Evolutionary conservation across 2,113 vertebrate genomes (phyloP).

Genomic region (Myrmecobius fasciatus): DNA sequence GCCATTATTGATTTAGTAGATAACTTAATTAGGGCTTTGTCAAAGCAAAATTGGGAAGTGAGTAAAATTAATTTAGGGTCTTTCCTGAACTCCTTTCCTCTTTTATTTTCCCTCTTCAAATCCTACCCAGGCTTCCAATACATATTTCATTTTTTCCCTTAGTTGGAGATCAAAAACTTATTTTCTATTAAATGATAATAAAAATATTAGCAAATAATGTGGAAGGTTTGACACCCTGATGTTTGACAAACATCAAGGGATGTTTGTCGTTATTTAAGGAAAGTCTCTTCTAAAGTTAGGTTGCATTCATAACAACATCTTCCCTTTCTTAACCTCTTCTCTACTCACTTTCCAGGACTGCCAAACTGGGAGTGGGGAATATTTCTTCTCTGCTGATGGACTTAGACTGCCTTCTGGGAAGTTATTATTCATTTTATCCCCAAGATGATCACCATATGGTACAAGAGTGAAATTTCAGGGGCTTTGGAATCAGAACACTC

Average conservation of each 20-base stretch:
- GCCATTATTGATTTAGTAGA: not conserved
- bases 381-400: not conserved
- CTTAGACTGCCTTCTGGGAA: not conserved
- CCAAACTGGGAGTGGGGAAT: not conserved
- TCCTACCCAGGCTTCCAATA: not conserved
- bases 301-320: not conserved
- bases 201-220: not conserved
- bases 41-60: not conserved
- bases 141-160: not conserved
- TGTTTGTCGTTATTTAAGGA: not conserved
- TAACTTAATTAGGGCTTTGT: not conserved
- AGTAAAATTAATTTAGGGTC: not conserved
- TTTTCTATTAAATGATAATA: not conserved
- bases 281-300: not conserved
- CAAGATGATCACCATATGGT: not conserved
- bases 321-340: not conserved
- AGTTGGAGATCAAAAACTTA: not conserved
- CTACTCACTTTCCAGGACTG: not conserved
- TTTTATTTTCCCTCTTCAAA: not conserved
- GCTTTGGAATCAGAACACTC: not conserved
- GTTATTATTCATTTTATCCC: not conserved
- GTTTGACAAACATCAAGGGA: not conserved
- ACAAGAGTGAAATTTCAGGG: not conserved
- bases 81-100: not conserved
- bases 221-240: not conserved